These are phyloP conservation scores for Notocelia uddmanniana DNA, from an alignment of 2,888 invertebrate species.

Conservation along the genomic window DNA sequence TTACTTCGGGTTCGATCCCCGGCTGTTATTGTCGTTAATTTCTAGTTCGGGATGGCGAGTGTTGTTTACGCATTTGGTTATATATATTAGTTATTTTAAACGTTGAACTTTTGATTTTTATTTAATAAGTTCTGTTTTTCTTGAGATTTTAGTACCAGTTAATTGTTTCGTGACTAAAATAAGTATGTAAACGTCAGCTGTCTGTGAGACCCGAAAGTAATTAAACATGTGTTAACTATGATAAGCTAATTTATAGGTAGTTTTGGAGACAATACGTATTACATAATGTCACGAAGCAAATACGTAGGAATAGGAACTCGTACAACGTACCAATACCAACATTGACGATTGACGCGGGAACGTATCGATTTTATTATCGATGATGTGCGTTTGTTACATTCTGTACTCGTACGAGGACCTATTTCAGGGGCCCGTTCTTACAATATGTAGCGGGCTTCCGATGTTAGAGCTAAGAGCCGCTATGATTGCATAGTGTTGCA, in stretches of 20 bases:
- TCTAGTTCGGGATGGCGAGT: background rate
- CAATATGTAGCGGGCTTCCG: conserved; percentile 10
- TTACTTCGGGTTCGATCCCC: conserved; percentile 2
- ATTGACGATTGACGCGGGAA: background rate
- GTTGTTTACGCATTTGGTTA: conserved; percentile 34
- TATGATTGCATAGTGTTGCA: conserved; percentile 54
- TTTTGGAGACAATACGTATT: background rate
- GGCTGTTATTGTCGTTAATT: background rate
- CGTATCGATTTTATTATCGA: background rate
- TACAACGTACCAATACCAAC: background rate
- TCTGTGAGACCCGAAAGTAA: background rate
- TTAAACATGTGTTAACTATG: no score
- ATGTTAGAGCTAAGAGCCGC: conserved; percentile 51
- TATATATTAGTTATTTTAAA: conserved; percentile 35
- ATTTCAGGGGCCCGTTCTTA: background rate
- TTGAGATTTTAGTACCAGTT: conserved; percentile 1
- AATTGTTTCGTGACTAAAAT: conserved; percentile 9
- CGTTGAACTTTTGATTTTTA: conserved; percentile 41
- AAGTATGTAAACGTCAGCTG: background rate
- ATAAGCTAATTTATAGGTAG: background rate
- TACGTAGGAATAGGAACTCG: background rate
- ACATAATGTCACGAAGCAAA: conserved; percentile 12
- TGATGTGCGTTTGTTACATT: background rate
- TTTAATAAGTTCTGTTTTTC: conserved; percentile 20
- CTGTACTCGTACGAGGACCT: conserved; percentile 29